Base-by-base conservation (phyloP, 2,888 invertebrate species). In the Biston stratarius region DNA sequence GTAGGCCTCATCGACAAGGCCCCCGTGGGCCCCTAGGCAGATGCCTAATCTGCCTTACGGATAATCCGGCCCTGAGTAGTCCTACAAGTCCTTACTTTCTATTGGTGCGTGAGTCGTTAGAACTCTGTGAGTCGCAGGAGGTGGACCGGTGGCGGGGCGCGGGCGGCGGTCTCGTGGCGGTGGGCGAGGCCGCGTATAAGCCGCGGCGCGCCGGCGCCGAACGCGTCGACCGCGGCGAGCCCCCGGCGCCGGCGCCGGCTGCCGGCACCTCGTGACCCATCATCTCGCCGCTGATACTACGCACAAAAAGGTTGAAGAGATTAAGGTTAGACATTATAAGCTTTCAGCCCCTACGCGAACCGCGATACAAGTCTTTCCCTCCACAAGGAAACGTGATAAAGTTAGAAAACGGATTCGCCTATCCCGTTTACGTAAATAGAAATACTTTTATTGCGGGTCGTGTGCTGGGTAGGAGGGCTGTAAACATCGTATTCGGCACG, bases 101-200 rank as follows among this genome's bases (percentile, higher is more conserved):
- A 85, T 96, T 97, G 12, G 96, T 96, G 73, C 96, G 94, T 8
- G 97, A 97, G 85, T 98, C 98, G 75, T 97, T 97, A 38, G 97
- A 97, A 87, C 97, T 98, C 89, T 97, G 98, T 81, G 98, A 98
- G 89, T 98, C 98, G 95, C 59, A 55, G 55, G 55, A 55, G 97
- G 96, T 40, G 97, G 97, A 88, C 97, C 97, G 75, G 97, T 96
- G 6, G 97, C 97, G 71, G 96, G 96, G 57, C 96, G 95, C 1
- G 87, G 55, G 95, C 59, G 97, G 97, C 42, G 97, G 97, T 52
- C 97, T 95, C 66, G 97, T 97, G 88, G 97, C 96, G 75, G 97
- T 96, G 5, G 96, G 96, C 5, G 95, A 94, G 61, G 95, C 94
- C 53, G 95, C 96, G 89, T 97, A 97, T 61, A 97, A 94, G 9